Conservation (phyloP, 2,888 invertebrate species). For the Drosophila kanekoi region DNA sequence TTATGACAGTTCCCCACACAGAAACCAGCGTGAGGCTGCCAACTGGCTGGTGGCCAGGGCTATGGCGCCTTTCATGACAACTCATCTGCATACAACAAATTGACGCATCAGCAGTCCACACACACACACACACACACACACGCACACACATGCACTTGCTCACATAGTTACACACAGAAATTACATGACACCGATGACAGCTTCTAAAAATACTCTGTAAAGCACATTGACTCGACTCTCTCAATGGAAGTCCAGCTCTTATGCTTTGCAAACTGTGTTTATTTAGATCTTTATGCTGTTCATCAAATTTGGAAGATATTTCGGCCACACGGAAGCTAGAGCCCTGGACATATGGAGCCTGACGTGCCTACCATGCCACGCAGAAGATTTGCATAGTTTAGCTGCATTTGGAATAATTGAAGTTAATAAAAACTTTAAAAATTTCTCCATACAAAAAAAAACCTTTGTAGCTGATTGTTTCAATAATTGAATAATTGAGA, state of each 20-base stretch:
- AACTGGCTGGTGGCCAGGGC: background rate
- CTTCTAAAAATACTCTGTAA: conserved; percentile 26
- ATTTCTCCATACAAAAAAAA: background rate
- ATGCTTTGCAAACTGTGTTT: too few species aligned
- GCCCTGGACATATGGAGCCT: too few species aligned
- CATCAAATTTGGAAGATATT: too few species aligned
- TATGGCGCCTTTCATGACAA: conserved; percentile 19
- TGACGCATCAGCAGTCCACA: conserved; percentile 47
- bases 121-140: conserved; percentile 28
- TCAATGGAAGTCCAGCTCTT: background rate
- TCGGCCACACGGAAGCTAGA: too few species aligned
- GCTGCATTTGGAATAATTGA: too few species aligned
- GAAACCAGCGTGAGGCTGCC: conserved; percentile 20
- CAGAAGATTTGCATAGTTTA: too few species aligned
- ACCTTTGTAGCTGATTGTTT: background rate
- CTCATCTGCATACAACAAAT: conserved; percentile 56
- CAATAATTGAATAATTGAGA: background rate
- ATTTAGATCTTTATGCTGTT: too few species aligned
- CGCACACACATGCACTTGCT: conserved; percentile 17
- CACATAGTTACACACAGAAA: conserved; percentile 8
- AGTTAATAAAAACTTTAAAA: background rate
- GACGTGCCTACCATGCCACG: too few species aligned
- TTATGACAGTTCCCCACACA: conserved; percentile 48
- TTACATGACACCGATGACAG: conserved; percentile 16
- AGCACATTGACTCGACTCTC: background rate